Evolutionary conservation across 2,888 invertebrate species (phyloP), one percentile per base, ranked within the genome.

Genomic region (Philopedon plagiatum): DNA sequence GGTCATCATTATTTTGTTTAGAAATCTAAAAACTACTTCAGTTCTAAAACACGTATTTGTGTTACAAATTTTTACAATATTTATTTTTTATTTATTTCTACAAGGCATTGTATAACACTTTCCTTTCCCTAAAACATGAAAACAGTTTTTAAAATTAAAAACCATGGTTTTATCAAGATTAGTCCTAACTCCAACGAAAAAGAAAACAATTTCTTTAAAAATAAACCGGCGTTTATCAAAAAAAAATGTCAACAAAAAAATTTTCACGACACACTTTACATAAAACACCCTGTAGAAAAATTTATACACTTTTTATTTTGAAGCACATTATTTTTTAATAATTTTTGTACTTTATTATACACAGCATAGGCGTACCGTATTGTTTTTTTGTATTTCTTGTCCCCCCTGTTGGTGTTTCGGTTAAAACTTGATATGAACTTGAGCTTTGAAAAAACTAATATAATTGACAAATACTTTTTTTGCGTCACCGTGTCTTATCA

Each of bases 11-110:
- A 34, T 37, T 54, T 49, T 61, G 39, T 63, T 68, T 54, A 65
- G 51, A 66, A 66, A 60, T 66, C 70, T 64, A 73, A 61, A 49
- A 62, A 39, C 70, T 74, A 74, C 29, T 65, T 72, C 72, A 72
- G 68, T 73, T 69, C 68, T 73, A 73, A 68, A 68, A 73, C 64
- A 73, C 69, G 56, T 63, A 65, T 39, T 57, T 46, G 66, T 66
- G 71, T 71, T 71, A 71, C 46, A 63, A 34, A 54, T 62, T 69
- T 69, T 61, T 62, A 56, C 62, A 66, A 62, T 66, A 65, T 15
- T 58, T 71, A 32, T 68, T 61, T 68, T 62, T 62, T 51, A 58
- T 46, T 60, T 19, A 26, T 29, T 44, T 54, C 34, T 65, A 58
- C 49, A 66, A 34, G 44, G 37, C 21, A 29, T 54, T 54, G 13